These are phyloP conservation scores for Tupaia chinensis DNA, from an alignment of 2,113 vertebrate genomes.

Conservation along the genomic window DNA sequence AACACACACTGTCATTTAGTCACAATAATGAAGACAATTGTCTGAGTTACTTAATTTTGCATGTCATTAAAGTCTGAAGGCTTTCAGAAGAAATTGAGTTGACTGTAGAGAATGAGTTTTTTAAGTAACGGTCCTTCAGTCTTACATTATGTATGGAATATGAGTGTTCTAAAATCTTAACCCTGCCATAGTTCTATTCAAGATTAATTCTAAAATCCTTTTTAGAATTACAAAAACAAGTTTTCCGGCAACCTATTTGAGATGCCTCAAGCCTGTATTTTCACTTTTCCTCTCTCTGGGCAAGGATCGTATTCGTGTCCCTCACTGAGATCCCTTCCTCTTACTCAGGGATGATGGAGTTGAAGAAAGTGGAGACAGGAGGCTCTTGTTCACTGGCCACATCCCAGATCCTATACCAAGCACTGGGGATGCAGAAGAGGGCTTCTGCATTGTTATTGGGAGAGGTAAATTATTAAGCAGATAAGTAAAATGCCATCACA, in stretches of 20 bases:
- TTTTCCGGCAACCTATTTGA: background rate
- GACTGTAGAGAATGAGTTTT: background rate
- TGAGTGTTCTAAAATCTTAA: too few relatives aligned
- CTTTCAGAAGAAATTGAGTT: constrained; percentile 5
- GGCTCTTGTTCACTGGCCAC: background rate
- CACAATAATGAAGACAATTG: background rate
- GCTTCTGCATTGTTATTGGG: background rate
- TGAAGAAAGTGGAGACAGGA: background rate
- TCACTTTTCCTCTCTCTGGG: background rate
- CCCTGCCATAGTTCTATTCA: too few relatives aligned
- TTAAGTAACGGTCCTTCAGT: background rate
- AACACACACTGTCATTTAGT: background rate
- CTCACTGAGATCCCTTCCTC: background rate
- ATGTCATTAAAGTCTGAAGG: constrained; percentile 48
- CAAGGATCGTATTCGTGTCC: background rate
- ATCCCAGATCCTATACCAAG: background rate
- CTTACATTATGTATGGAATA: background rate
- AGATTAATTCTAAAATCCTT: background rate
- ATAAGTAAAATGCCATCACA: background rate
- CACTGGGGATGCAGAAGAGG: background rate
- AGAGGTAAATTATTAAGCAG: background rate
- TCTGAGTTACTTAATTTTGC: constrained; percentile 49
- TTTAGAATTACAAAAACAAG: background rate
- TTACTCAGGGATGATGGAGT: background rate
- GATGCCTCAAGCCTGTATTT: background rate